These are phyloP conservation scores for Catocala sponsa DNA, from an alignment of 2,888 invertebrate species.

Conservation along the genomic window DNA sequence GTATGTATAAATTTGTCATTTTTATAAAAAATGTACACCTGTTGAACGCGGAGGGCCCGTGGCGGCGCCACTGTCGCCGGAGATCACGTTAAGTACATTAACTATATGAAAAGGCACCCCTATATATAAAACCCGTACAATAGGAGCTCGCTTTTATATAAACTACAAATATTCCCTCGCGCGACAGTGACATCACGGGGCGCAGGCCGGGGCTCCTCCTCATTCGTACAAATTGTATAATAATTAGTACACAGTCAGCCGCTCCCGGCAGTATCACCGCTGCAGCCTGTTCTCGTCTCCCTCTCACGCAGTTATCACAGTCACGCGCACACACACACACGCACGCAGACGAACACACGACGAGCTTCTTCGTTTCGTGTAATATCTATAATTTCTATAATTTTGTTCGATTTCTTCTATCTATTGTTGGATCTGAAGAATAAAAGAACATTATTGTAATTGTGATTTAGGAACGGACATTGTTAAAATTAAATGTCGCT, in stretches of 20 bases:
- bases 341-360: slow-evolving; percentile 29
- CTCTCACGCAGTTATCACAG: slow-evolving; percentile 15
- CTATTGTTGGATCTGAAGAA: slow-evolving; percentile 29
- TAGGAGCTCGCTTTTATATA: slow-evolving; percentile 21
- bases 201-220: not conserved
- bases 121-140: slow-evolving; percentile 31
- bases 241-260: not conserved
- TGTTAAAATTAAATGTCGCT: too few species aligned
- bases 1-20: slow-evolving; percentile 52
- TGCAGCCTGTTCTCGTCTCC: not conserved
- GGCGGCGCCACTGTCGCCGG: slow-evolving; percentile 26
- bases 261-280: not conserved
- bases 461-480: too few species aligned
- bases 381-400: slow-evolving; percentile 41
- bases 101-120: slow-evolving; percentile 19
- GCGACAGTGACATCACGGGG: too few species aligned
- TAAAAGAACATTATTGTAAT: not conserved
- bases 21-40: slow-evolving; percentile 49
- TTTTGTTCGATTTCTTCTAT: slow-evolving; percentile 49
- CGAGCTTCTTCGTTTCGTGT: slow-evolving; percentile 37
- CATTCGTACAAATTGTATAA: not conserved
- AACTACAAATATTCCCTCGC: slow-evolving; percentile 29
- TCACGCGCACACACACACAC: slow-evolving; percentile 31
- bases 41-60: slow-evolving; percentile 10
- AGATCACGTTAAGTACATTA: slow-evolving; percentile 19